Evolutionary conservation across 92 coral and sea anemone species (phyloP), one percentile per base, ranked within the genome.

Genomic region (Hydrozoanthus gracilis): DNA sequence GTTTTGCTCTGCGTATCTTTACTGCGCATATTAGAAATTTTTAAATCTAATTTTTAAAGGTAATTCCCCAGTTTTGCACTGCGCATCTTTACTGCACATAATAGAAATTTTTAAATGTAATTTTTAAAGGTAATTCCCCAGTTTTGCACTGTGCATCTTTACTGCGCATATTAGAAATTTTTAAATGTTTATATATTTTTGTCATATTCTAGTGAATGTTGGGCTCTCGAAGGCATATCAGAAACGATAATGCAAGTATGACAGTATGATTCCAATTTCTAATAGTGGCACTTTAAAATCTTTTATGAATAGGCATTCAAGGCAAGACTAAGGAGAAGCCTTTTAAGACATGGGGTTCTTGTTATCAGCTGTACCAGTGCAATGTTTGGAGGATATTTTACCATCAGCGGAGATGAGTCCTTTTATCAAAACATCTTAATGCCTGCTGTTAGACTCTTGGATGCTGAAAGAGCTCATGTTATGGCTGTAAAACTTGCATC

Each of bases 401-500:
- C 95, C 0, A 78, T 84, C 62, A 93, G 69, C 46, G 99, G 99
- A 73, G 90, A 96, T 62, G 99, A 96, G 70, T 27, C 72, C 51
- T 93, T 96, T 58, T 96, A 96, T 82, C 88, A 83, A 65, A 76
- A 85, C 17, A 88, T 92, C 3, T 46, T 95, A 60, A 96, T 96
- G 98, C 98, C 99, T 7, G 88, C 82, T 0, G 96, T 82, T 2
- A 90, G 88, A 82, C 88, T 89, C 15, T 49, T 96, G 20, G 94
- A 92, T 78, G 94, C 99, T 51, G 99, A 96, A 83, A 85, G 83
- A 18, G 94, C 99, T 58, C 99, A 96, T 83, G 69, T 78, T 52
- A 60, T 92, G 65, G 99, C 94, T 73, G 98, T 96, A 8, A 94
- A 94, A 95, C 46, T 94, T 62, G 99, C 98, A 12, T 80, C 97